Base-by-base conservation (phyloP, 2,888 invertebrate genomes). In the Lissocephala sabroskyi region DNA sequence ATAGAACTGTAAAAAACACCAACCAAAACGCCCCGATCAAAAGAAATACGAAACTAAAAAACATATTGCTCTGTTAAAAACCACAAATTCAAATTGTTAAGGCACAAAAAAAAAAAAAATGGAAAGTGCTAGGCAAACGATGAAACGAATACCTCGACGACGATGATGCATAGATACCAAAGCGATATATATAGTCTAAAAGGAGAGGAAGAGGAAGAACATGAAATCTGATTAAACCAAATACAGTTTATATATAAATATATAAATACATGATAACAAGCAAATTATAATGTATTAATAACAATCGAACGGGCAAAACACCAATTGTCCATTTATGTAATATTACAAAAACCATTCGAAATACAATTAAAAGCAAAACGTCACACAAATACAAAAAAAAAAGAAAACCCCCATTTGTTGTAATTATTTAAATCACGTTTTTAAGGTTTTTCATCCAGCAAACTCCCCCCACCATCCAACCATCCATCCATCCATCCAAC, bases 311-410 rank as follows among this genome's bases (percentile, higher is more conserved):
- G 52, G 58, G 11, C 52, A 53, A 59, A 74, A 59, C 62, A 73
- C 67, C 56, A 57, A 62, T 76, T 65, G 77, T 74, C 68, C 77
- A n/a, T 68, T 62, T 68, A 73, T 68, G 77, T n/a, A n/a, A n/a
- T 76, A 68, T 73, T 73, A 48, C 73, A 74, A 35, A 56, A 44
- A 50, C 55, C 62, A 70, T 74, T 74, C 71, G 56, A 71, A 74
- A 71, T 77, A 71, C 61, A 65, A 71, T 75, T 71, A 66, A 71
- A 77, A 77, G 60, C 62, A 64, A 66, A 33, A 14, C 18, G 64
- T 62, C 71, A 70, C 78, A 54, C 59, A 59, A 42, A 53, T 46
- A 57, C 46, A 52, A 52, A 67, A 75, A 56, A 41, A 41, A 62
- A 57, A 58, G 56, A 52, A 52, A 56, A 56, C 52, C 52, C 11